These are phyloP conservation scores for Rhagonycha fulva DNA, from an alignment of 2,888 invertebrate species.

Conservation along the genomic window DNA sequence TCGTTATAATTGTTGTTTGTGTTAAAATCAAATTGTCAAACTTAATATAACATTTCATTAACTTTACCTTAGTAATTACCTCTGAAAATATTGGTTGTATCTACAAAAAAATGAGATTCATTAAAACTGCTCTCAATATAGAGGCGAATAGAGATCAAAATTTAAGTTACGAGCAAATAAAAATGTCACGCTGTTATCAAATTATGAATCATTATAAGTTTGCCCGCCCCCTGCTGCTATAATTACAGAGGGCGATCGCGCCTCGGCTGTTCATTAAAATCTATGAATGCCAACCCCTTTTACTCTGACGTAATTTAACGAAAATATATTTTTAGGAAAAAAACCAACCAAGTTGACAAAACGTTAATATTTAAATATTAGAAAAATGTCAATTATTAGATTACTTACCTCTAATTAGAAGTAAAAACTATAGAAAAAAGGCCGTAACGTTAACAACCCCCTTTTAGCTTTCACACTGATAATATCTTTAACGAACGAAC, in stretches of 20 bases:
- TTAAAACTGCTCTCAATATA: conserved; percentile 7
- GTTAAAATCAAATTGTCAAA: neutral
- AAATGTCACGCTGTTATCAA: conserved; percentile 32
- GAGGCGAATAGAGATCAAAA: conserved; percentile 21
- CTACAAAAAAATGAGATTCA: neutral
- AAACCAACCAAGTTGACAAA: neutral
- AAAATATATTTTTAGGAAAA: conserved; percentile 12
- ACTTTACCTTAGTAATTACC: neutral
- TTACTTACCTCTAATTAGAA: conserved; percentile 6
- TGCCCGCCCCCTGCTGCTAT: conserved; percentile 27
- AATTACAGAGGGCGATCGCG: conserved; percentile 29
- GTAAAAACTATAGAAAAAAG: conserved; percentile 13
- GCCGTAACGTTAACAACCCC: neutral
- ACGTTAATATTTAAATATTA: neutral
- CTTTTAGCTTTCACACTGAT: conserved; percentile 8
- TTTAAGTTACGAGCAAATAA: conserved; percentile 23
- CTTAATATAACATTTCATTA: neutral
- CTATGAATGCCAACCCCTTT: conserved; percentile 27
- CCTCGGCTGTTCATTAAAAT: conserved; percentile 29
- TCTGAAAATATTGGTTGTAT: neutral
- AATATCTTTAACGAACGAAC: conserved; percentile 13
- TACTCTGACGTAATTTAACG: conserved; percentile 9
- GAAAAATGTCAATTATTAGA: neutral
- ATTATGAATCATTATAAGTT: conserved; percentile 32
- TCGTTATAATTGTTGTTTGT: neutral